Conservation (phyloP, 2,888 invertebrate species). For the Coremacera marginata region DNA sequence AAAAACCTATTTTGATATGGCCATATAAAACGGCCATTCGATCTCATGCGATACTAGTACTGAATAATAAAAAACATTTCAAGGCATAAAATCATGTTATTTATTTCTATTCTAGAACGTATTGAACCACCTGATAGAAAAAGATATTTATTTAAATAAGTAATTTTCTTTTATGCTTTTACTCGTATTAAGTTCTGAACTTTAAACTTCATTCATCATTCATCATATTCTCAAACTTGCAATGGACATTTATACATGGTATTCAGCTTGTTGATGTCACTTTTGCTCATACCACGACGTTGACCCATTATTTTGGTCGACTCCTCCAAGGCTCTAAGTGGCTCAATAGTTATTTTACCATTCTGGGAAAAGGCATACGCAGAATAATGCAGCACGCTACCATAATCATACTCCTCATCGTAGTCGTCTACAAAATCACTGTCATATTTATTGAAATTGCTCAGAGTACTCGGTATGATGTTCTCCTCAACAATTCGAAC, state of each 20-base stretch:
- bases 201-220: too few relatives aligned
- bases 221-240: slow-evolving; percentile 4
- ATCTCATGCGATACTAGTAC: too few relatives aligned
- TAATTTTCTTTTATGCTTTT: too few relatives aligned
- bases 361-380: slow-evolving; percentile 79
- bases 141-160: too few relatives aligned
- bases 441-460: slow-evolving; percentile 79
- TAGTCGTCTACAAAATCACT: slow-evolving; percentile 72
- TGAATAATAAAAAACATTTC: too few relatives aligned
- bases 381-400: slow-evolving; percentile 85
- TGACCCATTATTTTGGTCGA: slow-evolving; percentile 54
- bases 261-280: slow-evolving; percentile 62
- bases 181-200: too few relatives aligned
- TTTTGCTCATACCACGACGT: slow-evolving; percentile 56
- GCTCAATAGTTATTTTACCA: slow-evolving; percentile 76
- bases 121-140: too few relatives aligned
- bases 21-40: too few relatives aligned
- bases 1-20: too few relatives aligned
- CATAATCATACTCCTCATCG: slow-evolving; percentile 80
- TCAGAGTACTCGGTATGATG: slow-evolving; percentile 71
- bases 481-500: slow-evolving; percentile 72
- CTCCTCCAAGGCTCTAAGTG: slow-evolving; percentile 60
- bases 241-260: slow-evolving; percentile 61
- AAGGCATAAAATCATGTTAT: too few relatives aligned
- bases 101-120: too few relatives aligned